These are phyloP conservation scores for Dorcus hopei DNA, from an alignment of 2,888 invertebrate species.

Conservation along the genomic window DNA sequence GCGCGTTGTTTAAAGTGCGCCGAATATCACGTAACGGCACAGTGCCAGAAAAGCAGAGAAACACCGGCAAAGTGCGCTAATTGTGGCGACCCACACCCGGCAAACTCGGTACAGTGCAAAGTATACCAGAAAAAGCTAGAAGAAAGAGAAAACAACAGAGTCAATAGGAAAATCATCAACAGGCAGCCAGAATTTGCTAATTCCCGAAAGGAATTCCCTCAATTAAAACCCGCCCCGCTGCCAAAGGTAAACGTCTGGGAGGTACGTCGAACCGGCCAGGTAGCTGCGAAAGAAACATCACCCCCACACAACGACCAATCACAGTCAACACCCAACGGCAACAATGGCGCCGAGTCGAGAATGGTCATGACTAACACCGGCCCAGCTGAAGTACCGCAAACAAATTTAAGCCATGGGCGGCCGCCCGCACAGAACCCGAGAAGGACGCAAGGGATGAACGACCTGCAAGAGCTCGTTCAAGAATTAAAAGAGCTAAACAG, in stretches of 20 bases:
- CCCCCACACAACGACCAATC: neutral
- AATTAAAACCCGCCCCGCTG: neutral
- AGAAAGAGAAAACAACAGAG: neutral
- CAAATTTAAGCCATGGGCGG: neutral
- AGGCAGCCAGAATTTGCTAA: neutral
- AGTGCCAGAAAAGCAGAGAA: slow-evolving; percentile 5
- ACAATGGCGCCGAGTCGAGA: neutral
- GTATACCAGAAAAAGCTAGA: neutral
- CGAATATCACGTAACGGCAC: neutral
- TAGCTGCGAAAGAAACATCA: neutral
- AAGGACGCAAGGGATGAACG: neutral
- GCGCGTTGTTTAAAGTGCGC: slow-evolving; percentile 12
- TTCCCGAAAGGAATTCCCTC: neutral
- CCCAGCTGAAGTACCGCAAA: neutral
- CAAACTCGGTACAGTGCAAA: slow-evolving; percentile 7
- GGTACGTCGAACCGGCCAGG: neutral
- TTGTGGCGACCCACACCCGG: neutral
- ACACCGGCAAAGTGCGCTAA: slow-evolving; percentile 8
- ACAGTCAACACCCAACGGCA: neutral
- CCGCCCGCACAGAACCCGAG: neutral
- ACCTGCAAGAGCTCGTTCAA: neutral
- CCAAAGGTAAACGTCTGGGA: neutral
- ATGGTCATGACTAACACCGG: neutral
- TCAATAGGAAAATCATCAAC: neutral
- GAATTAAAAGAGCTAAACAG: neutral